These are phyloP conservation scores for Sibirionetta formosa DNA, from an alignment of 2,797 vertebrate genomes.

Conservation along the genomic window DNA sequence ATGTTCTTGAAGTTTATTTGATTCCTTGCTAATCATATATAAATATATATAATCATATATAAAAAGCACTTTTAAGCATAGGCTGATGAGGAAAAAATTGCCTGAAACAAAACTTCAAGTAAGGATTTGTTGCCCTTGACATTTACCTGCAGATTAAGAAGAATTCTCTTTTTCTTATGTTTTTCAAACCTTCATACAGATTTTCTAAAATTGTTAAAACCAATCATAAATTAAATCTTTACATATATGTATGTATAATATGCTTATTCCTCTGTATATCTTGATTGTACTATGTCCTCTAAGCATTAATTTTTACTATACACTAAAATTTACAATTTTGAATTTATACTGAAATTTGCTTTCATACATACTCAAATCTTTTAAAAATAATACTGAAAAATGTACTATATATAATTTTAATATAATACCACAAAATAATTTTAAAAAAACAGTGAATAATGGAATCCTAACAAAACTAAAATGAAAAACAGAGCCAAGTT, in stretches of 20 bases:
- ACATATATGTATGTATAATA: background rate
- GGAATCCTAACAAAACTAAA: background rate
- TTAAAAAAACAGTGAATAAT: background rate
- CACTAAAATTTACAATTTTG: too few relatives aligned
- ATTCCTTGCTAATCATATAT: background rate
- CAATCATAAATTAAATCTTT: background rate
- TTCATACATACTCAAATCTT: background rate
- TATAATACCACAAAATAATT: too few relatives aligned
- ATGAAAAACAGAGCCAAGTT: background rate
- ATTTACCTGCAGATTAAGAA: background rate
- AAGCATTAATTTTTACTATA: background rate
- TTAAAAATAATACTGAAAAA: too few relatives aligned
- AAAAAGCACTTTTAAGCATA: background rate
- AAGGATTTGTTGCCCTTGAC: background rate
- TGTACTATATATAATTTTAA: too few relatives aligned
- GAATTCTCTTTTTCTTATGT: background rate
- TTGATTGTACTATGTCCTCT: background rate
- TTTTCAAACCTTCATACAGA: background rate
- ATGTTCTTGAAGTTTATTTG: background rate
- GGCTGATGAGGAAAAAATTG: background rate
- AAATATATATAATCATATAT: background rate
- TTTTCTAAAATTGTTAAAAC: background rate
- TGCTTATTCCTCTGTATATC: background rate
- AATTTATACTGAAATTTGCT: background rate
- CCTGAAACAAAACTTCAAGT: background rate